These are phyloP conservation scores for Brotula barbata DNA, from an alignment of 2,797 vertebrate genomes.

Conservation along the genomic window DNA sequence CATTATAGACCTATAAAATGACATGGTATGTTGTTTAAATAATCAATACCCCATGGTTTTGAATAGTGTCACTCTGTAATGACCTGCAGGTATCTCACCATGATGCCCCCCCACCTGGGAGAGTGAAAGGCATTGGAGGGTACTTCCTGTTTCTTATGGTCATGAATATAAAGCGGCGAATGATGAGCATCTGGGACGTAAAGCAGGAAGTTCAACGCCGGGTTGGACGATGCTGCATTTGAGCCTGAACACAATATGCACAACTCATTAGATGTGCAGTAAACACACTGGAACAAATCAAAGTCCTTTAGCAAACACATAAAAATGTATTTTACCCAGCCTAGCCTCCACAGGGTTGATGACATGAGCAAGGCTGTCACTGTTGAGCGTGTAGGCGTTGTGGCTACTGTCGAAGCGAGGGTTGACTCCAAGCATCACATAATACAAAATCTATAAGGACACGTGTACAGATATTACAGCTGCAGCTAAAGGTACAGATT, in stretches of 20 bases:
- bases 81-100: conserved; percentile 78
- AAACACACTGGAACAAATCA: conserved; percentile 4
- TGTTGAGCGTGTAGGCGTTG: conserved; percentile 84
- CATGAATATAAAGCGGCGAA: conserved; percentile 90
- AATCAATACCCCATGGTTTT: neutral
- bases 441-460: conserved; percentile 87
- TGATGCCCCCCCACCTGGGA: conserved; percentile 96
- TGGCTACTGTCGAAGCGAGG: conserved; percentile 87
- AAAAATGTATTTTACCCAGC: conserved; percentile 81
- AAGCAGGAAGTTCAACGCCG: conserved; percentile 93
- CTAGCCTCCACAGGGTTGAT: conserved; percentile 97
- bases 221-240: conserved; percentile 92
- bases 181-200: conserved; percentile 91
- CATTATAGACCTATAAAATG: conserved; percentile 86
- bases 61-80: neutral
- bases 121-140: conserved; percentile 94
- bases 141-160: conserved; percentile 83
- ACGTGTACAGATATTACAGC: neutral
- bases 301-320: neutral
- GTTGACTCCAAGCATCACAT: conserved; percentile 89
- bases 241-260: conserved; percentile 80
- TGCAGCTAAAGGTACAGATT: neutral
- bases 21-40: neutral
- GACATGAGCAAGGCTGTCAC: conserved; percentile 92
- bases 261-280: neutral